Evolutionary conservation across 2,113 vertebrate species (phyloP).

Genomic region (Ascaphus truei): DNA sequence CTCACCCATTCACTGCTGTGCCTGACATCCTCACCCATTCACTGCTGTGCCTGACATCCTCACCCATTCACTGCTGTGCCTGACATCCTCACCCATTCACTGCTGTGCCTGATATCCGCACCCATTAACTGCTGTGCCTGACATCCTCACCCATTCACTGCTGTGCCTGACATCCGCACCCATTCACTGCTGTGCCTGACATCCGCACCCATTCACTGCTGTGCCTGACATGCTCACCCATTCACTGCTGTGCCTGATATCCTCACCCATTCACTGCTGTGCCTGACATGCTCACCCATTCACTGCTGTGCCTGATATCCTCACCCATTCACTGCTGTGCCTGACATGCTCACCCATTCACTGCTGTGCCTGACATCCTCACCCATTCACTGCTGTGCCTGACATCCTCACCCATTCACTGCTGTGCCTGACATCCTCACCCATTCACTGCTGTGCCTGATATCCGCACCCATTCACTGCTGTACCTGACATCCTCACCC

Average conservation of each 20-base stretch:
- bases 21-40: no score
- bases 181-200: neutral
- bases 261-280: no score
- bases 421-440: no score
- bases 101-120: slow-evolving; percentile 3
- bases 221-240: slow-evolving; percentile 3
- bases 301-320: no score
- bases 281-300: slow-evolving; percentile 5
- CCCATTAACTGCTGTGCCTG: slow-evolving; percentile 4
- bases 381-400: slow-evolving; percentile 9
- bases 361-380: no score
- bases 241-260: neutral
- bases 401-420: slow-evolving; percentile 2
- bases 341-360: slow-evolving; percentile 6
- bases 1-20: slow-evolving; percentile 1
- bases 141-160: no score
- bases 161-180: slow-evolving; percentile 4
- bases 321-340: no score
- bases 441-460: slow-evolving; percentile 11
- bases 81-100: no score
- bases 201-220: no score
- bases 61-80: neutral
- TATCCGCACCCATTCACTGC: neutral
- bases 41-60: slow-evolving; percentile 12
- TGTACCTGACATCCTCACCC: no score